phyloP scores from a whole-genome alignment of 2,797 vertebrate genomes.

The Sebastes diaconus region DNA sequence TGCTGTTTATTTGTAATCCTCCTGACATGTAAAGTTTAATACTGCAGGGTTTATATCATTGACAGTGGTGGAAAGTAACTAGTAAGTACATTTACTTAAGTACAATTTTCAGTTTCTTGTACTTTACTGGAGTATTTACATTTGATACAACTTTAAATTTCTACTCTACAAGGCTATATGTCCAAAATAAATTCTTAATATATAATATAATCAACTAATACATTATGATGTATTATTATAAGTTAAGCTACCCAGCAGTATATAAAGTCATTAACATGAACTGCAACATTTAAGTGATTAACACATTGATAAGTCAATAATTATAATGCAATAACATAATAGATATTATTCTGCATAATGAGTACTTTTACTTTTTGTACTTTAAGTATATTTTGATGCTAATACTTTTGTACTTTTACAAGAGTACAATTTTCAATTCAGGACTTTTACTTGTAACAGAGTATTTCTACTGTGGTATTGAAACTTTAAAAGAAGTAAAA shows the following conservation, averaged over 20 bases:
- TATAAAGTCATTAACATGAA: neutral
- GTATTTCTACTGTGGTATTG: no score
- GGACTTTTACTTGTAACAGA: no score
- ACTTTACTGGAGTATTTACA: neutral
- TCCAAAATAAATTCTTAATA: neutral
- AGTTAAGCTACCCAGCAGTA: neutral
- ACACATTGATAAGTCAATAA: neutral
- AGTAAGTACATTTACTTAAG: neutral
- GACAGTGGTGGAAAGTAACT: neutral
- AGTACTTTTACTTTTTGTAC: neutral
- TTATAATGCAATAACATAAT: neutral
- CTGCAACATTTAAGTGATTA: neutral
- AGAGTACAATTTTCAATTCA: no score
- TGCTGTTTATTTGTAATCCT: neutral
- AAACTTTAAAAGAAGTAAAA: rapidly evolving
- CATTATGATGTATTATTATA: neutral
- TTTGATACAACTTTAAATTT: neutral
- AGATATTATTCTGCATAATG: neutral
- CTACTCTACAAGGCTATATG: neutral
- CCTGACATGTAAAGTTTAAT: neutral
- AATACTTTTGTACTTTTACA: no score
- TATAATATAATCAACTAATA: neutral
- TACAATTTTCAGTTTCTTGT: no score
- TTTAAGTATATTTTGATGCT: no score
- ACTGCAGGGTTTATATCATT: neutral